Base-by-base conservation (phyloP, 2,113 vertebrate genomes). In the Caloenas nicobarica region DNA sequence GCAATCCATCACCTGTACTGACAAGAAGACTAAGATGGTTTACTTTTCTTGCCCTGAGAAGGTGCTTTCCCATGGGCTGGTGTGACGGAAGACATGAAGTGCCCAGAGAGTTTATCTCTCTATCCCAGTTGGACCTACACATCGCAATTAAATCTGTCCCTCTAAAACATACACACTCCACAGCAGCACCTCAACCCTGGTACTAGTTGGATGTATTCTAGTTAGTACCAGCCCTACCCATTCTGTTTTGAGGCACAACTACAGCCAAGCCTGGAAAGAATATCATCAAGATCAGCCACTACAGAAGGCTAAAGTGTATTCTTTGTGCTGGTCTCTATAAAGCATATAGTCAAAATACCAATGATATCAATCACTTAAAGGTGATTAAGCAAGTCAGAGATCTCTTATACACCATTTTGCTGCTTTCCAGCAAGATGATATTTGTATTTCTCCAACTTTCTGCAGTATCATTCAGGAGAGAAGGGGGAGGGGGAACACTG, bases 11-110 rank as follows among this genome's bases (percentile, higher is more conserved):
- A 86, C 77, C 57, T 90, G 34, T 36, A 40, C 74, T 91, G 77
- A 60, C 73, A 86, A 46, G 54, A 95, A 78, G 71, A 81, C 38
- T 2, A 5, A 72, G 33, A 89, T 28, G 48, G 33, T 92, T 94
- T 78, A 72, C 61, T 87, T 82, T 88, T 54, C 44, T 89, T 77
- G 29, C 62, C 62, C 38, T 50, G 66, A 74, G 68, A 93, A 77
- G 31, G 44, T 38, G 26, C 44, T 84, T 86, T 93, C 71, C 62
- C 71, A 92, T 2, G 3, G 74, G 25, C 42, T 94, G 54, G 42
- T 72, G 62, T 90, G 93, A 95, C 56, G 88, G 61, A n/a, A 95
- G 69, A 94, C 96, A 93, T 22, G 31, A 78, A 92, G 80, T 8
- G 5, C 48, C 53, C 65, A 40, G 80, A 92, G 57, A 40, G n/a